Evolutionary conservation across 1,140 invertebrate species (phyloP).

Genomic region (Brachionus paranguensis): DNA sequence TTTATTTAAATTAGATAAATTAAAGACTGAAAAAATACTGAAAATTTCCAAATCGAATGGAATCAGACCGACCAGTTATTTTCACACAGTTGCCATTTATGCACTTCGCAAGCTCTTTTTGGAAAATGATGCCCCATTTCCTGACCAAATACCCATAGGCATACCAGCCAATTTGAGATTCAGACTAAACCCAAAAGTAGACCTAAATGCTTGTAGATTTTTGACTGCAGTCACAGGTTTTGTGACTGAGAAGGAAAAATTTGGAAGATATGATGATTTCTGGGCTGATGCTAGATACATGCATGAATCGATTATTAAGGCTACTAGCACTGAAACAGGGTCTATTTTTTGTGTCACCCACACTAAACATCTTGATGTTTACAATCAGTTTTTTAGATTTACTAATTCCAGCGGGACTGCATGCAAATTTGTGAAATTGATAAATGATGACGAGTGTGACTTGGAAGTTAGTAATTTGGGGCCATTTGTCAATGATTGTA

Average conservation of each 20-base stretch:
- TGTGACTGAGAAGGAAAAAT: not conserved
- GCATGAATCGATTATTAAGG: not conserved
- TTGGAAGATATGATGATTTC: constrained; percentile 21
- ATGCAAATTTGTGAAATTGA: not conserved
- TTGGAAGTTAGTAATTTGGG: not conserved
- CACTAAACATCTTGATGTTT: not conserved
- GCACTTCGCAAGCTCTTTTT: not conserved
- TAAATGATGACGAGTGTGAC: not conserved
- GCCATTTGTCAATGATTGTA: not conserved
- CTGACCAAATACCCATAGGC: not conserved
- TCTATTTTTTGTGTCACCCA: not conserved
- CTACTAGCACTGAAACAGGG: not conserved
- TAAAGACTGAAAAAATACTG: not conserved
- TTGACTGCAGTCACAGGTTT: not conserved
- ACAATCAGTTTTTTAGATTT: not conserved
- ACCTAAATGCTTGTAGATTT: not conserved
- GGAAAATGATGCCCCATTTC: not conserved
- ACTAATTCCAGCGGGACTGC: not conserved
- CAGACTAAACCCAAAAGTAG: not conserved
- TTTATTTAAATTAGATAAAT: not conserved
- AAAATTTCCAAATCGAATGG: not conserved
- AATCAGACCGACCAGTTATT: not conserved
- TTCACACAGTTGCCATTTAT: not conserved
- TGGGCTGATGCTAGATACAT: constrained; percentile 7
- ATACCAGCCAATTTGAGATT: constrained; percentile 6